Evolutionary conservation across 2,797 vertebrate genomes (phyloP), one percentile per base, ranked within the genome.

Genomic region (Sphaeramia orbicularis): DNA sequence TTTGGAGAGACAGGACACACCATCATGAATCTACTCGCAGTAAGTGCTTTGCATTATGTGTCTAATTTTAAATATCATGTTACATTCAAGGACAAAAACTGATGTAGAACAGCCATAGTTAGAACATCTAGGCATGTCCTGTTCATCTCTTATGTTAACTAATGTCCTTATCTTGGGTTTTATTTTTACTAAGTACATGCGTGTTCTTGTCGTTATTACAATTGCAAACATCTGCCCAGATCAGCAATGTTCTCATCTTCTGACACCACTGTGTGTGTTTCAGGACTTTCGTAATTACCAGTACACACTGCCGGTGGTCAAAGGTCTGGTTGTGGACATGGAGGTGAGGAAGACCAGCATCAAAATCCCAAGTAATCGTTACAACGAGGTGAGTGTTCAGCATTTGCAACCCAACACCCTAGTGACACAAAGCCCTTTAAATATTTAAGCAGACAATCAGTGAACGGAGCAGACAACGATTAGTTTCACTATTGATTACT

Each of bases 281-380:
- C 4, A 99, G 98, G 97, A 99, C 89, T 99, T 99, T 84, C 95
- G 98, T 89, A 99, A 99, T 88, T 99, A 99, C 89, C 98, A 99
- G 86, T 99, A 99, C 90, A 97, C 96, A 0, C 87, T 99, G 59
- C 97, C 97, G 0, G 93, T 96, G 86, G 98, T 99, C 44, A 95
- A 96, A 80, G 97, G 97, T 65, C 93, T 99, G 90, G 96, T 99
- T 53, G 94, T 99, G 87, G 97, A 99, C 90, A 98, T 99, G 98
- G 98, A 99, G 93, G 96, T 99, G 86, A 95, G 94, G 79, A 98
- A 97, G 94, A 99, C 97, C 63, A 96, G 95, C 92, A 98, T 99
- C 78, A 98, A 97, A 93, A 96, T 99, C 85, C 98, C 98, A 80
- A 99, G 97, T 81, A 99, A 99, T 81, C 95, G 97, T 84, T 99